phyloP scores from a whole-genome alignment of 2,888 invertebrate species.

The Synanthedon vespiformis region DNA sequence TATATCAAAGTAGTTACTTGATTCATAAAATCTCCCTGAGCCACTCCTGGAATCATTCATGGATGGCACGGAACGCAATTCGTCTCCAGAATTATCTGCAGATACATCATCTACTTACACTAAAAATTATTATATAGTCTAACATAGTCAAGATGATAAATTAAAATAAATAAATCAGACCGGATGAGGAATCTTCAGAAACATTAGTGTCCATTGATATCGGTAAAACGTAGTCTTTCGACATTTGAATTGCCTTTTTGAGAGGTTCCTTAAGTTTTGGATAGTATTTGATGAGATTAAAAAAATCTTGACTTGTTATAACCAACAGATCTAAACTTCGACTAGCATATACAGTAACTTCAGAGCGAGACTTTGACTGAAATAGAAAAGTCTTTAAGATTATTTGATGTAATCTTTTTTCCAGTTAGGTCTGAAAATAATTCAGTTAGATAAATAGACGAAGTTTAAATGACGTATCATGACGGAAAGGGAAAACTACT shows the following conservation, averaged over 20 bases:
- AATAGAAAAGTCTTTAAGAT: too few species aligned
- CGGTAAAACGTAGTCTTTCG: constrained; percentile 55
- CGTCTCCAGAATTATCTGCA: constrained; percentile 25
- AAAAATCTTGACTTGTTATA: constrained; percentile 52
- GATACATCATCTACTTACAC: background rate
- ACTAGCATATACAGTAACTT: constrained; percentile 54
- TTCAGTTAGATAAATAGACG: too few species aligned
- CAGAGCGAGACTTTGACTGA: constrained; percentile 29
- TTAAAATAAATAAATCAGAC: constrained; percentile 1
- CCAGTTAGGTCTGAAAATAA: too few species aligned
- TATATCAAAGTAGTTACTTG: constrained; percentile 10
- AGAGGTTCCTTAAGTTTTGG: constrained; percentile 55
- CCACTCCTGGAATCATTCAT: constrained; percentile 36
- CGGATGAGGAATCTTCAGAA: constrained; percentile 40
- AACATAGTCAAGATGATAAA: background rate
- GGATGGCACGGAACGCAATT: constrained; percentile 34
- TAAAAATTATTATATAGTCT: constrained; percentile 2
- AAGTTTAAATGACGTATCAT: too few species aligned
- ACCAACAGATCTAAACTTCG: constrained; percentile 53
- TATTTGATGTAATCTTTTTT: too few species aligned
- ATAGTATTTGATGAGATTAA: constrained; percentile 53
- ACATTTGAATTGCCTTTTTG: constrained; percentile 46
- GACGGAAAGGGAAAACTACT: too few species aligned
- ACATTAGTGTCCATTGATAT: constrained; percentile 36
- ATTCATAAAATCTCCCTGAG: constrained; percentile 28